phyloP scores from a whole-genome alignment of 2,113 vertebrate species.

The Collichthys lucidus region DNA sequence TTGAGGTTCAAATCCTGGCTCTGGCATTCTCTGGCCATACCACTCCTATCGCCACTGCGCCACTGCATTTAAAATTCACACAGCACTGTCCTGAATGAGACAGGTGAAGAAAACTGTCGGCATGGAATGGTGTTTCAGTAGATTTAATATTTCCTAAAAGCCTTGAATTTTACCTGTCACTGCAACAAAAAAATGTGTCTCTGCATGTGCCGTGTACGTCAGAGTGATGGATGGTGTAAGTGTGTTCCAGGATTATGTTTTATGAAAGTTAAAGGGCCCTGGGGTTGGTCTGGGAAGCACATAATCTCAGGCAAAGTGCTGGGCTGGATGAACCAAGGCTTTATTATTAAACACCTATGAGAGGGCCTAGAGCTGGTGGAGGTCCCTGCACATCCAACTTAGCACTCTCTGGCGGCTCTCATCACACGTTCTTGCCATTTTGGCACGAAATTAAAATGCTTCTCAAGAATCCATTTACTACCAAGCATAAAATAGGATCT shows the following conservation, averaged over 20 bases:
- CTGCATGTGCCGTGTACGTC: conserved; percentile 55
- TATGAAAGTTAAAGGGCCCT: conserved; percentile 80
- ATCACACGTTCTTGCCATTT: conserved; percentile 72
- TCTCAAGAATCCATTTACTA: conserved; percentile 60
- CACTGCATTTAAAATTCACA: conserved; percentile 25
- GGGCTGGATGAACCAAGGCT: conserved; percentile 78
- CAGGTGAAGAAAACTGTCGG: conserved; percentile 57
- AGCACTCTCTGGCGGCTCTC: conserved; percentile 63
- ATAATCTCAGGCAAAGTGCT: conserved; percentile 77
- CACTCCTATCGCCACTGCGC: neutral
- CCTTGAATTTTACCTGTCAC: conserved; percentile 67
- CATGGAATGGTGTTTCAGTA: conserved; percentile 4
- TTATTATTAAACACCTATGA: conserved; percentile 86
- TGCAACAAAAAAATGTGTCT: conserved; percentile 39
- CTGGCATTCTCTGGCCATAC: conserved; percentile 5
- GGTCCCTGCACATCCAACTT: conserved; percentile 66
- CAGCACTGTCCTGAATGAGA: conserved; percentile 34
- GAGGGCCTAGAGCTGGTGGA: conserved; percentile 63
- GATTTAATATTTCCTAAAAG: conserved; percentile 66
- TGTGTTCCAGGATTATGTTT: conserved; percentile 82
- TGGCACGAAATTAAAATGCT: conserved; percentile 76
- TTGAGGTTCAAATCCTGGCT: conserved; percentile 43
- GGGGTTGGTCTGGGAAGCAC: conserved; percentile 79
- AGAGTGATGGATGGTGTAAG: conserved; percentile 78
- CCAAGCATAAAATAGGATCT: conserved; percentile 44